Conservation (phyloP, 1,140 invertebrate species). For the Pseudoatta argentina region DNA sequence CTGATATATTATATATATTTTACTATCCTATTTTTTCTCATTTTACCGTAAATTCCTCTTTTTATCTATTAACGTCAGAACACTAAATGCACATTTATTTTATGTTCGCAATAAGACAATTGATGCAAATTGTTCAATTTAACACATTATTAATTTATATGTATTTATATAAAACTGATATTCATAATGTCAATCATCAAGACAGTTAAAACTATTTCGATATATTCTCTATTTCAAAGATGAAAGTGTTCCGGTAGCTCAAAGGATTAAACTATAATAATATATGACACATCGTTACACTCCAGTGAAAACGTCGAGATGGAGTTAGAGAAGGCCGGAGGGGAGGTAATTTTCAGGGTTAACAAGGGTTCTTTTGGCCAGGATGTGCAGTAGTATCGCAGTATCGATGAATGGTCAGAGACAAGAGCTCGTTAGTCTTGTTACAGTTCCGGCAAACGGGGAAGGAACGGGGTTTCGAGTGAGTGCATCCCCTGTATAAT, state of each 20-base stretch:
- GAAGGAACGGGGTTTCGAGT: not conserved
- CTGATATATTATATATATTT: not conserved
- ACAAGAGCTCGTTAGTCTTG: constrained; percentile 68
- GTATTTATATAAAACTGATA: not conserved
- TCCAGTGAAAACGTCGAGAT: not conserved
- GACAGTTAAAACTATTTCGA: not conserved
- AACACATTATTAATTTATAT: constrained; percentile 5
- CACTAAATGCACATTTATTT: not conserved
- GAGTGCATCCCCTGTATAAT: constrained; percentile 44
- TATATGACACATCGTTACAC: constrained; percentile 19
- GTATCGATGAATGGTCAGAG: constrained; percentile 64
- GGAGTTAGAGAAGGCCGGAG: not conserved
- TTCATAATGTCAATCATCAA: not conserved
- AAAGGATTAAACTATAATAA: constrained; percentile 33
- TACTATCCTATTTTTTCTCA: not conserved
- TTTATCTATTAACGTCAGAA: too few species aligned
- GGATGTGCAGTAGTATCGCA: constrained; percentile 23
- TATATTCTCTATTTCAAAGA: not conserved
- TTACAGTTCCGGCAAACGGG: constrained; percentile 56
- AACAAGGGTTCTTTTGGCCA: constrained; percentile 55
- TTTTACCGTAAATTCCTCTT: not conserved
- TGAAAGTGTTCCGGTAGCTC: not conserved
- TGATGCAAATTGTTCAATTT: not conserved
- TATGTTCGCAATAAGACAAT: not conserved
- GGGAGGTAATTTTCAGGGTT: constrained; percentile 40